Percentiles rank a stretch among this genome's conserved stretches.
Evolutionary conservation across 2,797 vertebrate species (phyloP).

Genomic region (Tympanoctomys barrerae): DNA sequence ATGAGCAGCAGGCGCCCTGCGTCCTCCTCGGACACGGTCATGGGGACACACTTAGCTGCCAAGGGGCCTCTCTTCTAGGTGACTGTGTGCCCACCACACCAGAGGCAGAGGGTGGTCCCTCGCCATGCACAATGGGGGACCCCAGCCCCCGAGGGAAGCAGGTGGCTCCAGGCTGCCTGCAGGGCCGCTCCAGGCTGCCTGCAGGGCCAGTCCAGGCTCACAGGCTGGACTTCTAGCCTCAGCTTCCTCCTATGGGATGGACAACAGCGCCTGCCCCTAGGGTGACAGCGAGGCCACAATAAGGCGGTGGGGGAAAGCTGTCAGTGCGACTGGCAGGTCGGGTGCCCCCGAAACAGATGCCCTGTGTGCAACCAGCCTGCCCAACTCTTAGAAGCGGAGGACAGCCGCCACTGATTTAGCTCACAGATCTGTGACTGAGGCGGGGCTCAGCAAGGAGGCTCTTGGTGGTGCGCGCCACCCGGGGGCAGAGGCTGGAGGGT

Average conservation of each 20-base stretch:
- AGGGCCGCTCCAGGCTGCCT: not conserved
- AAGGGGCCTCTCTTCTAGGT: not conserved
- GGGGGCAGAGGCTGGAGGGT: not conserved
- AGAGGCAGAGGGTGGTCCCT: not conserved
- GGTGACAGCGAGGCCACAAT: not conserved
- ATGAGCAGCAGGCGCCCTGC: not conserved
- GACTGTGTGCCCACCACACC: not conserved
- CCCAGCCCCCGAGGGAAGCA: not conserved
- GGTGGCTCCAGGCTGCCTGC: not conserved
- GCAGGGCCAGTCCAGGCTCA: not conserved
- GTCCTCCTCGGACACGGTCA: not conserved
- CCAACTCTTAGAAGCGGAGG: not conserved
- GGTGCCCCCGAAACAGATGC: not conserved
- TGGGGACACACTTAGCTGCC: not conserved
- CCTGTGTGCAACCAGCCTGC: not conserved
- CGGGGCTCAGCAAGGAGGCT: not conserved
- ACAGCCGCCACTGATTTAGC: not conserved
- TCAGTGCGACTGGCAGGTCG: no score
- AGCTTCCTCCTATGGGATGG: not conserved
- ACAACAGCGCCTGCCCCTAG: not conserved
- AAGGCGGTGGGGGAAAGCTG: not conserved
- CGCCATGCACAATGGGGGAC: not conserved
- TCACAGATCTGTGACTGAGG: no score
- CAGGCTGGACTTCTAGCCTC: not conserved
- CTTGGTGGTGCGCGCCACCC: no score